Evolutionary conservation across 2,113 vertebrate species (phyloP).

Genomic region (Chroicocephalus ridibundus): DNA sequence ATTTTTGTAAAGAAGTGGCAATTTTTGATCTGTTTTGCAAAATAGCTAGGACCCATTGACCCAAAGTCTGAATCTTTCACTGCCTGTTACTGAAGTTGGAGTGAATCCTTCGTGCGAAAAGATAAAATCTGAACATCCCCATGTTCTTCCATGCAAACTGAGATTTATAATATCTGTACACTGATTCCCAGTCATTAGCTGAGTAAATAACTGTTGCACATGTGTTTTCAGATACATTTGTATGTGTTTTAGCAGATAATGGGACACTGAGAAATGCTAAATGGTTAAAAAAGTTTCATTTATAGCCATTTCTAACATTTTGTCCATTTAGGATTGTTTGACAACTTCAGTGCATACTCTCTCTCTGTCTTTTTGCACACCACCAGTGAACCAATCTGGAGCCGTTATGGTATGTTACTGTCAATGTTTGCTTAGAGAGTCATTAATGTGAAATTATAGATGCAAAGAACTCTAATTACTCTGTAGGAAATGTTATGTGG

Average conservation of each 20-base stretch:
- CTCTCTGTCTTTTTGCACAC: not conserved
- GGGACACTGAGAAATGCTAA: not conserved
- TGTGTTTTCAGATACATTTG: not conserved
- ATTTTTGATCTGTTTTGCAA: not conserved
- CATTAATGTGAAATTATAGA: constrained; percentile 11
- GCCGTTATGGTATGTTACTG: not conserved
- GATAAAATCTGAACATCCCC: not conserved
- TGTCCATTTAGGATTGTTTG: not conserved
- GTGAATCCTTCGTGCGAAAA: not conserved
- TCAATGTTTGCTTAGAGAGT: not conserved
- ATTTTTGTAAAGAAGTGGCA: not conserved
- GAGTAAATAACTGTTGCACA: not conserved
- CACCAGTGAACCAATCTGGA: not conserved
- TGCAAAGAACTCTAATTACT: constrained; percentile 4
- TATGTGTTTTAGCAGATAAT: not conserved
- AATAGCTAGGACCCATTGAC: not conserved
- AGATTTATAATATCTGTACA: not conserved
- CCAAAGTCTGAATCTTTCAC: not conserved
- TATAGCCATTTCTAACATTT: not conserved
- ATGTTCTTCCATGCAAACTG: not conserved
- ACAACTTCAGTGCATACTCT: not conserved
- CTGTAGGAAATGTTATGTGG: constrained; percentile 39
- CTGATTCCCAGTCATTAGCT: not conserved
- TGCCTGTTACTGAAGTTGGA: not conserved
- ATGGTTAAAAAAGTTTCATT: not conserved